Percentiles rank a stretch among this genome's conserved stretches.
These are phyloP conservation scores for Folsomia manolachei DNA, from an alignment of 2,888 invertebrate species.

Conservation along the genomic window DNA sequence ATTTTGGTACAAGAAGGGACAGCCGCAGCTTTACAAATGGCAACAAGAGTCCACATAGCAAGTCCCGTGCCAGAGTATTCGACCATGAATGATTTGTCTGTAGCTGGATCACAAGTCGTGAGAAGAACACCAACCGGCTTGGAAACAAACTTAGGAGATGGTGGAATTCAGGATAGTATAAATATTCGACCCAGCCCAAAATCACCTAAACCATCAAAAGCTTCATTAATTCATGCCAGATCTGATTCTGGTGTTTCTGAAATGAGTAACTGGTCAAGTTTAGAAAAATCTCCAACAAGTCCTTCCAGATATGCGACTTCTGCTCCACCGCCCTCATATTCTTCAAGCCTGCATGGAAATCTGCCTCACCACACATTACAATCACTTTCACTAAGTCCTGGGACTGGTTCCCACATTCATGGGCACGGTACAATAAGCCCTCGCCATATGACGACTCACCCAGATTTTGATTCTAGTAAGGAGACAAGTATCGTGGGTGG, in stretches of 20 bases:
- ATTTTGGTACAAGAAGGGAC: slow-evolving; percentile 25
- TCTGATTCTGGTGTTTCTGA: slow-evolving; percentile 84
- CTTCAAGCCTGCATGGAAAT: not conserved
- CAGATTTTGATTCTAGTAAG: not conserved
- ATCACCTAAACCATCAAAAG: slow-evolving; percentile 64
- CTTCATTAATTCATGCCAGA: slow-evolving; percentile 66
- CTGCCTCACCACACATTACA: slow-evolving; percentile 1
- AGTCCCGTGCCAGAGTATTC: slow-evolving; percentile 46
- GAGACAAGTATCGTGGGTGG: not conserved
- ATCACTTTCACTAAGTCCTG: slow-evolving; percentile 9
- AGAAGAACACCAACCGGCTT: slow-evolving; percentile 24
- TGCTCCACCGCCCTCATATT: slow-evolving; percentile 10
- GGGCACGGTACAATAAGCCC: slow-evolving; percentile 19
- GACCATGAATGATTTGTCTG: slow-evolving; percentile 44
- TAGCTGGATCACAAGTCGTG: slow-evolving; percentile 23
- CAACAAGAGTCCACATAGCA: slow-evolving; percentile 35
- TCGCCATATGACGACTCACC: slow-evolving; percentile 16
- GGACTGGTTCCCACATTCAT: slow-evolving; percentile 20
- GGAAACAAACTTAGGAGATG: slow-evolving; percentile 26
- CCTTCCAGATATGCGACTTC: slow-evolving; percentile 45
- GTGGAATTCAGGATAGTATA: slow-evolving; percentile 28
- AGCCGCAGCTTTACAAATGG: slow-evolving; percentile 31
- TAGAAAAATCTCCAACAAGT: slow-evolving; percentile 78
- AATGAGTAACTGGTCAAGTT: slow-evolving; percentile 74
- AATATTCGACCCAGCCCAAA: slow-evolving; percentile 59